Conservation (phyloP, 2,888 invertebrate species). For the Mythimna vitellina region DNA sequence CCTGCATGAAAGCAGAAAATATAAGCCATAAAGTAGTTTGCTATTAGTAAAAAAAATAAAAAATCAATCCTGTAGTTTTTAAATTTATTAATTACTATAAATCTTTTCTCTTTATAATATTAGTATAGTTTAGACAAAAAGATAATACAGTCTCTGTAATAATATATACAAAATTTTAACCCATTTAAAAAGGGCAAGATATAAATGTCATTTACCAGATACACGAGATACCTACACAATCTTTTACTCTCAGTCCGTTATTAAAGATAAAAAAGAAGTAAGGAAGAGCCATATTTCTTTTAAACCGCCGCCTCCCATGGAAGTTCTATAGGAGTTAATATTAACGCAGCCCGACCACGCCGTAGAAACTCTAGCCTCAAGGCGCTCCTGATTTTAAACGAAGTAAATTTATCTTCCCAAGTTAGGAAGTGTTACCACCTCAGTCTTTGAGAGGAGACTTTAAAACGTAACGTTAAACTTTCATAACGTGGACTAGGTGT, state of each 20-base stretch:
- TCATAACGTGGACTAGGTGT: conserved; percentile 19
- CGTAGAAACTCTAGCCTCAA: conserved; percentile 31
- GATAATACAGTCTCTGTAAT: background rate
- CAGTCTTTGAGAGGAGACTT: conserved; percentile 20
- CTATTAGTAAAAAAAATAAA: too few relatives aligned
- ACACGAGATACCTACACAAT: background rate
- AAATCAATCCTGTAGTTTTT: too few relatives aligned
- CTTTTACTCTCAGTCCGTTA: conserved; percentile 9
- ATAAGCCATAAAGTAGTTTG: too few relatives aligned
- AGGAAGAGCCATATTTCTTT: conserved; percentile 32
- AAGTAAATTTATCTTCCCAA: conserved; percentile 59
- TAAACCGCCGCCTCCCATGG: conserved; percentile 30
- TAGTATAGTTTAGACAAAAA: too few relatives aligned
- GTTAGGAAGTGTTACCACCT: conserved; percentile 38
- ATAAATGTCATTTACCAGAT: background rate
- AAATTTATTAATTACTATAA: too few relatives aligned
- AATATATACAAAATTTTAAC: too few relatives aligned
- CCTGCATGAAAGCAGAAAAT: too few relatives aligned
- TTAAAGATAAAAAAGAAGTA: conserved; percentile 34
- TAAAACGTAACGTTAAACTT: conserved; percentile 29
- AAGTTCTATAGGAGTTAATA: conserved; percentile 52
- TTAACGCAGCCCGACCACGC: conserved; percentile 29
- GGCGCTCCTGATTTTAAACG: conserved; percentile 53
- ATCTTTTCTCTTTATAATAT: too few relatives aligned
- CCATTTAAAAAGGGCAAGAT: background rate